Base-by-base conservation (phyloP, 2,888 invertebrate genomes). In the Agrotis puta region DNA sequence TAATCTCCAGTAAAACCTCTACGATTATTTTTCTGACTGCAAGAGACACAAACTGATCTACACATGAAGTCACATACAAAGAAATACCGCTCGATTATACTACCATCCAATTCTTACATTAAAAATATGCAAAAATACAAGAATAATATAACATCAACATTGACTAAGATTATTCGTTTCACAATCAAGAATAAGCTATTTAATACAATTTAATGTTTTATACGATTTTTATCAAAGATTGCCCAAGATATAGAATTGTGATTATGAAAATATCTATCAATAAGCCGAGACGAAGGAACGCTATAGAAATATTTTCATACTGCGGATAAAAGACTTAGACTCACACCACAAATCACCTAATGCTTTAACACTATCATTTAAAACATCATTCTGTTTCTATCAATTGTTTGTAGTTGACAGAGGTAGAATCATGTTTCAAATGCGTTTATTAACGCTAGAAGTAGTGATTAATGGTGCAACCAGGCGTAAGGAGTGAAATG, bases 221-320 rank as follows among this genome's bases (percentile, higher is more conserved):
- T 63, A 76, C 45, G 53, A 73, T 74, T 64, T 74, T 66, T 72
- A 64, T 74, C 43, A 43, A 74, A 75, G 68, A 68, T 70, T 74
- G 61, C 61, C 64, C 64, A 83, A 83, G 76, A 63, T 77, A 81
- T 81, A 81, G 70, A 85, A 87, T 86, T 88, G 87, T 88, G 85
- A 88, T 80, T 87, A 87, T 88, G 84, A 85, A 77, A 81, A 87
- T 81, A 79, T 85, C 83, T 81, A 81, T 74, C 63, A 76, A 76
- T 59, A 77, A 70, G 83, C 76, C 79, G 83, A 78, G 79, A 84
- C 77, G 74, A 80, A 82, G 59, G 80, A 83, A 86, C 83, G 77
- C 47, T 53, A 65, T 64, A n/a, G 13, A 65, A 53, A 45, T 51
- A 51, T 9, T 39, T 20, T 48, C 13, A 24, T 43, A 64, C 16